phyloP scores from a whole-genome alignment of 2,113 vertebrate genomes.

The Butorides virescens region DNA sequence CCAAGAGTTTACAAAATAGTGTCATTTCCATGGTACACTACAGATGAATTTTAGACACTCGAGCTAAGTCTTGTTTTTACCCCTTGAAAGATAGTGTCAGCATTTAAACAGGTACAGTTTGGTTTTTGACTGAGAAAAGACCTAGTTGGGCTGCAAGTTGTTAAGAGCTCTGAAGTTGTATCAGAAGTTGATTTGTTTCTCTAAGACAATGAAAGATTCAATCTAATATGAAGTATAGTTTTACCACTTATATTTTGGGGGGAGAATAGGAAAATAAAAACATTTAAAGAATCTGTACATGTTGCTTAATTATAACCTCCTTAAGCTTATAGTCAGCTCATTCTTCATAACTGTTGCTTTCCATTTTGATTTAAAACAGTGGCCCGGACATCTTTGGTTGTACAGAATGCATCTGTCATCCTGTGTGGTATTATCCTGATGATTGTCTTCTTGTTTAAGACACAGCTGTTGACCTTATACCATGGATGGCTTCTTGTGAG shows the following conservation, averaged over 20 bases:
- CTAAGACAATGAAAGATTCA: background rate
- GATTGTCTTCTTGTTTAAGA: constrained; percentile 91
- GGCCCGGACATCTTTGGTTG: constrained; percentile 92
- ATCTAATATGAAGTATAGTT: background rate
- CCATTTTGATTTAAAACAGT: constrained; percentile 75
- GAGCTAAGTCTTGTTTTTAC: background rate
- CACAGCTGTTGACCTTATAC: constrained; percentile 84
- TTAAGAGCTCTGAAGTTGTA: background rate
- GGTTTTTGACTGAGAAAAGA: background rate
- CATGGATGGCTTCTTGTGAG: constrained; percentile 97
- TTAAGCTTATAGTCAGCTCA: background rate
- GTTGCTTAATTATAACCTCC: background rate
- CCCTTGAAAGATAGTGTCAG: background rate
- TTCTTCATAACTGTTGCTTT: background rate
- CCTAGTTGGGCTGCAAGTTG: background rate
- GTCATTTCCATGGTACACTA: accelerated
- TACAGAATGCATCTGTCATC: constrained; percentile 95
- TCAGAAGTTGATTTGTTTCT: background rate
- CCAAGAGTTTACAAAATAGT: background rate
- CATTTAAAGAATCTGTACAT: background rate
- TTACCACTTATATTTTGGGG: background rate
- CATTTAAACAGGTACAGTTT: background rate
- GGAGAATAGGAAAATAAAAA: background rate
- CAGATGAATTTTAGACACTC: background rate
- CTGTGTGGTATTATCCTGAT: constrained; percentile 93